phyloP scores from a whole-genome alignment of 2,888 invertebrate genomes.

The Sphinx pinastri region DNA sequence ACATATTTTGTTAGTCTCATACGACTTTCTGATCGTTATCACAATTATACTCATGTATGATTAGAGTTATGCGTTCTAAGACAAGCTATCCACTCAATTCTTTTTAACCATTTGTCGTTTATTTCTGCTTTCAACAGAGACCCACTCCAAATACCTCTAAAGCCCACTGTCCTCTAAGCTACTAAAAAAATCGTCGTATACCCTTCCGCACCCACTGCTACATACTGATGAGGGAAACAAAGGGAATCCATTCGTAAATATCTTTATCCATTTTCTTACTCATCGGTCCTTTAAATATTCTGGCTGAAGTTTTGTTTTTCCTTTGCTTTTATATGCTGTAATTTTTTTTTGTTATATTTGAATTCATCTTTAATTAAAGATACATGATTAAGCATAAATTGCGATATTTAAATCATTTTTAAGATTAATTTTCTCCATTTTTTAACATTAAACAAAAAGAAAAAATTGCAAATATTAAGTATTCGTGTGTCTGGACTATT shows the following conservation, averaged over 20 bases:
- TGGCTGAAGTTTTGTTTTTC: background rate
- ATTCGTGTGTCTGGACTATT: no score
- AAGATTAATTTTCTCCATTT: background rate
- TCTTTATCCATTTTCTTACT: slow-evolving; percentile 16
- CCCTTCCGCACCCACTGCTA: slow-evolving; percentile 7
- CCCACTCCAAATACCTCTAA: slow-evolving; percentile 5
- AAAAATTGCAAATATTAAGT: no score
- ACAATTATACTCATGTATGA: background rate
- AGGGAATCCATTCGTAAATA: slow-evolving; percentile 20
- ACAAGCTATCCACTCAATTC: no score
- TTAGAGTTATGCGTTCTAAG: background rate
- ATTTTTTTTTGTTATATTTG: background rate
- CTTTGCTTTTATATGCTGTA: background rate
- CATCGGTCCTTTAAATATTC: slow-evolving; percentile 19
- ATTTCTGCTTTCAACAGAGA: background rate
- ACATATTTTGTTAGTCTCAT: no score
- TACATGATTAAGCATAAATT: no score
- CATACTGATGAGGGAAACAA: slow-evolving; percentile 25
- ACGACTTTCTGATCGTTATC: background rate
- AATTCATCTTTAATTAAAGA: no score
- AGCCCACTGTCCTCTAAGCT: background rate
- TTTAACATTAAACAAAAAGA: no score
- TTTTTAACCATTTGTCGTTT: background rate
- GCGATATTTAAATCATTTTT: no score
- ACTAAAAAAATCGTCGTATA: slow-evolving; percentile 21